Percentiles rank a stretch among this genome's conserved stretches.
Evolutionary conservation across 2,888 invertebrate species (phyloP).

Genomic region (Timandra comae): DNA sequence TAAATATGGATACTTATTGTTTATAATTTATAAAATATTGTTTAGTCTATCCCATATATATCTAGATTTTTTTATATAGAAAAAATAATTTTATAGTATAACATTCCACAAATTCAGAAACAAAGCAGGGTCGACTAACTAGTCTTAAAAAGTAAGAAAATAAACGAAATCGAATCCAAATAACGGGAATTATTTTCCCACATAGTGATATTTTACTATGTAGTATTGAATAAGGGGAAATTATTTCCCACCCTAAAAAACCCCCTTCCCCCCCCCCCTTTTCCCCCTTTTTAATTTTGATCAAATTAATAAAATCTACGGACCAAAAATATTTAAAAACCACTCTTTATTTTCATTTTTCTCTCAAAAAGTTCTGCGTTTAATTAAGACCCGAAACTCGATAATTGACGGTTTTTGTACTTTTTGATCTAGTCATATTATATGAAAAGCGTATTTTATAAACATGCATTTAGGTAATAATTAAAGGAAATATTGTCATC

Average conservation of each 20-base stretch:
- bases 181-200: slow-evolving; percentile 17
- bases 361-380: not conserved
- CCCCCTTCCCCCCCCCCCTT: slow-evolving; percentile 4
- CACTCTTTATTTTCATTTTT: not conserved
- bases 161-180: slow-evolving; percentile 5
- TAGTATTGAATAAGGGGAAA: slow-evolving; percentile 14
- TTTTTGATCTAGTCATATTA: no score
- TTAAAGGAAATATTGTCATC: no score
- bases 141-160: slow-evolving; percentile 10
- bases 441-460: no score
- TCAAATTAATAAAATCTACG: not conserved
- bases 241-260: slow-evolving; percentile 14
- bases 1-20: not conserved
- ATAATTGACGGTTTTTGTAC: no score
- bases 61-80: not conserved
- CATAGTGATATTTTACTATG: slow-evolving; percentile 7
- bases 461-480: no score
- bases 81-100: not conserved
- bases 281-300: slow-evolving; percentile 5
- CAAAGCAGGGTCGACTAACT: slow-evolving; percentile 2
- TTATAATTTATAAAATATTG: not conserved
- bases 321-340: slow-evolving; percentile 1
- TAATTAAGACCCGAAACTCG: no score
- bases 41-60: slow-evolving; percentile 1
- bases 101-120: slow-evolving; percentile 1